phyloP scores from a whole-genome alignment of 2,113 vertebrate species.

The Lota lota region DNA sequence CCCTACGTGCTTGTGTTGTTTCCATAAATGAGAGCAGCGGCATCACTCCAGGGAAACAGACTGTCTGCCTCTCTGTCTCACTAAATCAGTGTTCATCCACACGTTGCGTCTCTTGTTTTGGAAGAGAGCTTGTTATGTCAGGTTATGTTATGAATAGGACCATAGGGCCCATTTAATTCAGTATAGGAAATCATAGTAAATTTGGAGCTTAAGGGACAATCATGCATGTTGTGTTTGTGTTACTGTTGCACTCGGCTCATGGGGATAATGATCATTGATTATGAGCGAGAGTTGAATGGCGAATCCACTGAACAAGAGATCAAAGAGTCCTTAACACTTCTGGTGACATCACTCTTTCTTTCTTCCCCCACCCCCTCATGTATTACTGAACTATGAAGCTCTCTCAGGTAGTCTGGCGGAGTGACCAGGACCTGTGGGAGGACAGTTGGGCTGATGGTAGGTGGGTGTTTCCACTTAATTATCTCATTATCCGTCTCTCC shows the following conservation, averaged over 20 bases:
- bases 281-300: neutral
- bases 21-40: constrained; percentile 34
- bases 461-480: constrained; percentile 36
- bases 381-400: too few species aligned
- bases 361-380: constrained; percentile 2
- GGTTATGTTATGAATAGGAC: neutral
- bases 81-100: constrained; percentile 6
- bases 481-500: constrained; percentile 8
- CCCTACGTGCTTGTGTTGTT: constrained; percentile 40
- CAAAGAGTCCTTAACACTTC: constrained; percentile 1
- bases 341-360: constrained; percentile 2
- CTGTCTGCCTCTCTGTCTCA: constrained; percentile 7
- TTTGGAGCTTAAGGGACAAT: constrained; percentile 6
- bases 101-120: constrained; percentile 9
- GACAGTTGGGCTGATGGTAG: constrained; percentile 65
- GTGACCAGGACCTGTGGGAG: constrained; percentile 29
- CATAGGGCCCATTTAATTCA: too few species aligned
- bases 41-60: constrained; percentile 28
- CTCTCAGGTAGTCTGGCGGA: constrained; percentile 46
- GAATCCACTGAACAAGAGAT: neutral
- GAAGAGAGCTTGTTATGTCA: neutral
- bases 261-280: constrained; percentile 12
- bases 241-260: constrained; percentile 4
- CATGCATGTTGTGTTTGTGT: constrained; percentile 2
- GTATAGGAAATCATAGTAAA: neutral